Conservation (phyloP, 2,113 vertebrate genomes). For the Garra rufa region DNA sequence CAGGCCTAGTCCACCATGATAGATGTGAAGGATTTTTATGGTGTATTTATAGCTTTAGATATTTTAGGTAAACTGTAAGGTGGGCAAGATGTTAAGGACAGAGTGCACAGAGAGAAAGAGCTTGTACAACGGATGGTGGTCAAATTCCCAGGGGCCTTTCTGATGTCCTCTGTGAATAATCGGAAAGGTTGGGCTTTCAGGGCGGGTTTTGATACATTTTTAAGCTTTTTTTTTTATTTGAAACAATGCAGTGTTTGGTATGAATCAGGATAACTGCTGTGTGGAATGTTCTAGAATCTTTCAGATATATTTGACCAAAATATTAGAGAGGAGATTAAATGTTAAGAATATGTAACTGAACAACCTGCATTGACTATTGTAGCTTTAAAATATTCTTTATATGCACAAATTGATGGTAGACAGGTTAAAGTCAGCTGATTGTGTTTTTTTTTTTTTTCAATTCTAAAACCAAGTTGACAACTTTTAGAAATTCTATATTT, state of each 20-base stretch:
- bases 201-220: not conserved
- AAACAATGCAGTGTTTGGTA: not conserved
- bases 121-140: not conserved
- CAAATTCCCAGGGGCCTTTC: not conserved
- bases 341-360: not conserved
- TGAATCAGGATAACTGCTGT: not conserved
- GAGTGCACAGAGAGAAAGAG: not conserved
- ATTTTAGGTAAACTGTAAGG: not conserved
- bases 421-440: not conserved
- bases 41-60: not conserved
- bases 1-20: not conserved
- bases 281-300: not conserved
- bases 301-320: not conserved
- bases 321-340: not conserved
- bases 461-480: not conserved
- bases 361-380: not conserved
- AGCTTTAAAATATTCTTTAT: not conserved
- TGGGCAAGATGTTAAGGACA: not conserved
- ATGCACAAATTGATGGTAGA: not conserved
- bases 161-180: conserved; percentile 11
- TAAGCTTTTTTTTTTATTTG: not conserved
- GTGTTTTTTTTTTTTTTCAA: too few relatives aligned
- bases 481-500: not conserved
- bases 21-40: not conserved
- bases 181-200: not conserved